phyloP scores from a whole-genome alignment of 2,113 vertebrate genomes.

The Ramphastos sulfuratus region DNA sequence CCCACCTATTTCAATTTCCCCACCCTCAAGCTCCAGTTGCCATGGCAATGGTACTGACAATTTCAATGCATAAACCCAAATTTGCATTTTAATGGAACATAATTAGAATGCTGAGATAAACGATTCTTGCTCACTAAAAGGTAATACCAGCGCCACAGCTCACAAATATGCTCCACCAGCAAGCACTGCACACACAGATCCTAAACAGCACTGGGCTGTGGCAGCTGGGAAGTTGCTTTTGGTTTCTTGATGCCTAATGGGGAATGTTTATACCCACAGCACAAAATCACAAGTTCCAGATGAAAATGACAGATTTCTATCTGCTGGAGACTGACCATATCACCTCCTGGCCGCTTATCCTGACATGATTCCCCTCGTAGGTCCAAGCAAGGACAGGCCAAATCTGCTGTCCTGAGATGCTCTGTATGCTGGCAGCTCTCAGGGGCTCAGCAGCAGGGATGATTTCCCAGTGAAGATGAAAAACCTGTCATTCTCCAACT shows the following conservation, averaged over 20 bases:
- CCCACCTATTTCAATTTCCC: conserved; percentile 57
- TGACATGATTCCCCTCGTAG: neutral
- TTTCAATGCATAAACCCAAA: conserved; percentile 44
- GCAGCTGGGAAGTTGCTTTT: neutral
- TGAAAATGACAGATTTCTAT: neutral
- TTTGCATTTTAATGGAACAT: conserved; percentile 78
- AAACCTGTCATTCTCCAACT: neutral
- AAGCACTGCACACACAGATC: neutral
- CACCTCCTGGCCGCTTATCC: neutral
- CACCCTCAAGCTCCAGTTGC: conserved; percentile 65
- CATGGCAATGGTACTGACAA: conserved; percentile 66
- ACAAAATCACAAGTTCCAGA: neutral
- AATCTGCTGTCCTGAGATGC: neutral
- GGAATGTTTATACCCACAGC: neutral
- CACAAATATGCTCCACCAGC: conserved; percentile 2
- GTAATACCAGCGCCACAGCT: conserved; percentile 33
- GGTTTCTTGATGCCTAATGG: neutral
- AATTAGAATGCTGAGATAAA: conserved; percentile 76
- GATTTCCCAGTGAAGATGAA: neutral
- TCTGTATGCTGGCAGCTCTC: neutral
- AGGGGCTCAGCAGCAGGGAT: neutral
- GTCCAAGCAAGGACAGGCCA: neutral
- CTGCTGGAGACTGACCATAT: neutral
- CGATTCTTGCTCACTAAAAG: conserved; percentile 39
- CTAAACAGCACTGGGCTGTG: neutral